These are phyloP conservation scores for Caenorhabditis elegans DNA, from an alignment of 1,140 invertebrate species.

Conservation along the genomic window DNA sequence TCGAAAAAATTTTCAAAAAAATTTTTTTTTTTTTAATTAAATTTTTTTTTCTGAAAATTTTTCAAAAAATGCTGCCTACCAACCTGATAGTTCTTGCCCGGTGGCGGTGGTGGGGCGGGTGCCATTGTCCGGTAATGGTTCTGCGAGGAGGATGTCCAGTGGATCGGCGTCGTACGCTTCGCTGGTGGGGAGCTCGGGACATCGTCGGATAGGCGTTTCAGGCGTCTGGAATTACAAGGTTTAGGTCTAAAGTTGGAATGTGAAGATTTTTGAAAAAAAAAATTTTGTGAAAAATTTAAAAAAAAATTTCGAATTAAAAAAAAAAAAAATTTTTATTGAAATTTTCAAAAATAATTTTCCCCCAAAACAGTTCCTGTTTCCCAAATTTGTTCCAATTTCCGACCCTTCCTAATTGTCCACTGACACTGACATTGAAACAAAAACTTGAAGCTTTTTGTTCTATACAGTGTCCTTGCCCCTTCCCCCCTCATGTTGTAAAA, in stretches of 20 bases:
- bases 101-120: conserved; percentile 25
- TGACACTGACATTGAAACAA: neutral
- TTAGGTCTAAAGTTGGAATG: no score
- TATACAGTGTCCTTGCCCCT: no score
- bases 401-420: no score
- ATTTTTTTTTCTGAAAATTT: no score
- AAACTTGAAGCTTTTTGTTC: neutral
- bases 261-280: neutral
- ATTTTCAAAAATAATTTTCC: no score
- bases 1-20: no score
- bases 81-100: conserved; percentile 44
- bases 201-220: conserved; percentile 32
- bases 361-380: no score
- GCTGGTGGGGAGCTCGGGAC: neutral
- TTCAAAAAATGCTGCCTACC: no score
- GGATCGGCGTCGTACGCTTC: conserved; percentile 20
- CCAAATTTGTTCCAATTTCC: no score
- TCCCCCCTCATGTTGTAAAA: no score
- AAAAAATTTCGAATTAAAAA: neutral
- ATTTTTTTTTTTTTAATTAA: no score
- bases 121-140: conserved; percentile 31
- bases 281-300: neutral
- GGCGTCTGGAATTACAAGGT: neutral
- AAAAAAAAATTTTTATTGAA: no score
- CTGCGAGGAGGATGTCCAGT: neutral